phyloP scores from a whole-genome alignment of 2,113 vertebrate genomes.

The Buteo buteo region DNA sequence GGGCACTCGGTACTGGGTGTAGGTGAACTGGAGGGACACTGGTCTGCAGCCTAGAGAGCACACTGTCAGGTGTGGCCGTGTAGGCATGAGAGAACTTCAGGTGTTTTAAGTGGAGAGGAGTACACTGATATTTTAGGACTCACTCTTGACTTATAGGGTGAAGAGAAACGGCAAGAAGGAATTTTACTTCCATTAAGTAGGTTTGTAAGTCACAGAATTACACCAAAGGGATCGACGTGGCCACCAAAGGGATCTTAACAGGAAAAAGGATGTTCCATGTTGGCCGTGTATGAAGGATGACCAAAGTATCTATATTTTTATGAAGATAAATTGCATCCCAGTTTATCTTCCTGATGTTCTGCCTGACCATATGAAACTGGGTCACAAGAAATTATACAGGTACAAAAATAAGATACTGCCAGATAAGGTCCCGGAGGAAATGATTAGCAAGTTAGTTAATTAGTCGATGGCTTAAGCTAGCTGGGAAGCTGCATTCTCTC shows the following conservation, averaged over 20 bases:
- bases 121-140: background rate
- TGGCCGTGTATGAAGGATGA: background rate
- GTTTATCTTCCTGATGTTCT: background rate
- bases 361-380: background rate
- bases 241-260: background rate
- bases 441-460: background rate
- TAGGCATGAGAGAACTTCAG: background rate
- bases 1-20: fast-evolving
- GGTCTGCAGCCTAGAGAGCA: background rate
- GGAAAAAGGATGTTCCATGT: background rate
- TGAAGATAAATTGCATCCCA: background rate
- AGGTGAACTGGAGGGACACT: background rate
- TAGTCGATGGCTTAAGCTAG: background rate
- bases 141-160: background rate
- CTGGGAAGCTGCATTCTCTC: background rate
- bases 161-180: background rate
- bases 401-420: background rate
- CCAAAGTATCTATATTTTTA: background rate
- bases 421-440: background rate
- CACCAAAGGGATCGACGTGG: too few relatives aligned
- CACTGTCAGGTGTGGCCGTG: background rate
- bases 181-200: background rate
- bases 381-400: background rate
- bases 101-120: background rate
- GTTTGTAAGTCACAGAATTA: background rate